These are phyloP conservation scores for Geococcyx californianus DNA, from an alignment of 2,113 vertebrate genomes.

Conservation along the genomic window DNA sequence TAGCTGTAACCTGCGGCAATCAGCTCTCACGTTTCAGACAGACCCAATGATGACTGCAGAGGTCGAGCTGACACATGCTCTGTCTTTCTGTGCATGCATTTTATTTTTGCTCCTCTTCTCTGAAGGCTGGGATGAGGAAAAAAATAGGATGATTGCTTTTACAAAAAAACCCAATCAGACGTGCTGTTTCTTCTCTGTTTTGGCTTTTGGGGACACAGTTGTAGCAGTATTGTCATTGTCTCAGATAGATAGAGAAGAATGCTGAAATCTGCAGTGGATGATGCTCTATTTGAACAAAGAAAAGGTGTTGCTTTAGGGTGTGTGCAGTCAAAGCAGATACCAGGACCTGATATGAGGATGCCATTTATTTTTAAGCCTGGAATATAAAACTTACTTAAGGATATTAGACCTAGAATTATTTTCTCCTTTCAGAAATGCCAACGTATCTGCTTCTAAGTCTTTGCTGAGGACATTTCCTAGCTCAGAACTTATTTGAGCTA, in stretches of 20 bases:
- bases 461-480: neutral
- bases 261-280: neutral
- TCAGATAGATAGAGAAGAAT: neutral
- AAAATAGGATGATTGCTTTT: neutral
- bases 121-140: neutral
- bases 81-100: neutral
- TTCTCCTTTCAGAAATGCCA: neutral
- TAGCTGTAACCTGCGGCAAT: neutral
- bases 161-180: neutral
- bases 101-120: neutral
- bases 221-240: neutral
- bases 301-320: neutral
- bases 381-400: neutral
- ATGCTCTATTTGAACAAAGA: neutral
- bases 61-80: neutral
- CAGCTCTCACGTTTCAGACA: neutral
- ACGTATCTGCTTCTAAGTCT: neutral
- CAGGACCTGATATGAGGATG: neutral
- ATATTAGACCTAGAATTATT: neutral
- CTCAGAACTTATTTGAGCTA: neutral
- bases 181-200: neutral
- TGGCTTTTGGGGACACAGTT: neutral
- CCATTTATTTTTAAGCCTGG: neutral
- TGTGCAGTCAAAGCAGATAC: neutral
- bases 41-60: rapidly evolving